phyloP scores from a whole-genome alignment of 2,888 invertebrate species.

The Leuctra nigra region DNA sequence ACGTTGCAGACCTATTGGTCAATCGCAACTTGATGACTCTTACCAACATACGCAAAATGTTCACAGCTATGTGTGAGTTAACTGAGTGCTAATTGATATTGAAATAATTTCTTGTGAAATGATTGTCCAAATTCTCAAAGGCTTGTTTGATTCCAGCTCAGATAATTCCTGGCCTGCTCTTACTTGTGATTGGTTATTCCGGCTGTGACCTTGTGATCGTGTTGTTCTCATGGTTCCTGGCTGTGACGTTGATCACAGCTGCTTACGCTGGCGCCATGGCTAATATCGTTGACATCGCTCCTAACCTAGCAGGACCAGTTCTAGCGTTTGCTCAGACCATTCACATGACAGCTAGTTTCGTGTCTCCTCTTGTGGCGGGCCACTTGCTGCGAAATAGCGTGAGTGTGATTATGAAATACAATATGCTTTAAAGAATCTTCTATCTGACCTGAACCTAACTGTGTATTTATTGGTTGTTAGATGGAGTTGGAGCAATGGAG shows the following conservation, averaged over 20 bases:
- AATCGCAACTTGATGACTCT: conserved; percentile 51
- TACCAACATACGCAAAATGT: conserved; percentile 58
- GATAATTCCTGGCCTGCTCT: conserved; percentile 59
- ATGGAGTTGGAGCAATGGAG: conserved; percentile 50
- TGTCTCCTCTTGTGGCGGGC: conserved; percentile 59
- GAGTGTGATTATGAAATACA: no score
- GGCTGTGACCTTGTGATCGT: conserved; percentile 52
- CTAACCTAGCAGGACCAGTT: conserved; percentile 69
- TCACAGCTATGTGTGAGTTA: conserved; percentile 53
- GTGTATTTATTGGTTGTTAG: background rate
- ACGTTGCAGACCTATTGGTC: conserved; percentile 57
- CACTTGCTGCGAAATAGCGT: conserved; percentile 52
- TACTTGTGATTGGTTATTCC: conserved; percentile 55
- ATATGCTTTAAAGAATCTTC: no score
- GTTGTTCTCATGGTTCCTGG: conserved; percentile 58
- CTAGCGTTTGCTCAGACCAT: conserved; percentile 70
- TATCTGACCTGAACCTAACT: no score
- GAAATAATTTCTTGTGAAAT: background rate
- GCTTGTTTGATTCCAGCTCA: conserved; percentile 55
- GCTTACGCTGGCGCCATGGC: conserved; percentile 71
- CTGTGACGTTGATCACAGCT: conserved; percentile 63
- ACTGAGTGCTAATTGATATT: background rate
- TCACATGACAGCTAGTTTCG: conserved; percentile 66
- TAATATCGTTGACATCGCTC: conserved; percentile 68
- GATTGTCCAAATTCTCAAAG: background rate